Percentiles rank a stretch among this genome's conserved stretches.
Conservation (phyloP, 2,888 invertebrate genomes). For the Kuschelorhynchus macadamiae region DNA sequence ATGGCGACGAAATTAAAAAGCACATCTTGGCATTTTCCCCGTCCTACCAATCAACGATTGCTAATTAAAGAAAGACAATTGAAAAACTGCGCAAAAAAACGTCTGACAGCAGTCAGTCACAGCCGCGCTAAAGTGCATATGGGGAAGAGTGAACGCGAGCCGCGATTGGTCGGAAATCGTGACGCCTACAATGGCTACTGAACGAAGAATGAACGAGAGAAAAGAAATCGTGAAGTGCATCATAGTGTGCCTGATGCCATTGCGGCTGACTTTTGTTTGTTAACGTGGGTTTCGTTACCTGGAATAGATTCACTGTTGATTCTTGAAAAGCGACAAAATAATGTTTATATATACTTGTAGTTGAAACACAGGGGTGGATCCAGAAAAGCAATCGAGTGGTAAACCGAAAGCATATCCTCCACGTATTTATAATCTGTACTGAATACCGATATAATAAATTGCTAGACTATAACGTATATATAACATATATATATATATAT, state of each 20-base stretch:
- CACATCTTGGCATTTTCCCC: not conserved
- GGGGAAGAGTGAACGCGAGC: conserved; percentile 1
- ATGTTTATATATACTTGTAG: no score
- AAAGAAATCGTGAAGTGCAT: conserved; percentile 13
- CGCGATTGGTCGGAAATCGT: conserved; percentile 21
- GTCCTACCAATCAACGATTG: conserved; percentile 7
- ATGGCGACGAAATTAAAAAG: conserved; percentile 13
- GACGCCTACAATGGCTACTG: conserved; percentile 32
- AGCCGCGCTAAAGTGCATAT: conserved; percentile 4
- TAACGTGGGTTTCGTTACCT: not conserved
- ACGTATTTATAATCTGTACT: no score
- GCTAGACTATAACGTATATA: no score
- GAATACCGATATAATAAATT: no score
- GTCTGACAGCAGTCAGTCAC: conserved; percentile 1
- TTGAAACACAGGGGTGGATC: no score
- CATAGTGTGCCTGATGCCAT: conserved; percentile 22
- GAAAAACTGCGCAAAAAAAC: conserved; percentile 6
- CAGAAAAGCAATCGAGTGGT: no score
- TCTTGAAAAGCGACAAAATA: no score
- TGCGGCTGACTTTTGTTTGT: conserved; percentile 13
- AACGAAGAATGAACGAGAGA: conserved; percentile 27
- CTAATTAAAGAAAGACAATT: conserved; percentile 27
- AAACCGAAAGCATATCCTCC: no score
- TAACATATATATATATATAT: no score
- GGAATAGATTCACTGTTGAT: no score